phyloP scores from a whole-genome alignment of 2,113 vertebrate species.

The Hiodon alosoides region DNA sequence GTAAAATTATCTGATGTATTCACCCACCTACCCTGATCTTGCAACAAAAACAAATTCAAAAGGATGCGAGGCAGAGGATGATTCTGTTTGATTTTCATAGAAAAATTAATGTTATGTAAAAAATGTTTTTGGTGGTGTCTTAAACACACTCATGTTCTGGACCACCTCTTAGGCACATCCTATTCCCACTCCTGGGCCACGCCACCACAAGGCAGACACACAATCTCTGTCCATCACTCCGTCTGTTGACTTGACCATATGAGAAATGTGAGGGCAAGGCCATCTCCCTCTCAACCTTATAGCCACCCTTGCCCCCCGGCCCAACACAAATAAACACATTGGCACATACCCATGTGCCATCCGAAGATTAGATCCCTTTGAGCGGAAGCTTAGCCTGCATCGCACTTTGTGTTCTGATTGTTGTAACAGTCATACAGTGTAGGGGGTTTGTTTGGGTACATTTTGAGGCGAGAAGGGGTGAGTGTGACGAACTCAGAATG shows the following conservation, averaged over 20 bases:
- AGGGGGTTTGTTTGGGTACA: neutral
- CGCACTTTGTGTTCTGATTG: conserved; percentile 24
- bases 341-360: neutral
- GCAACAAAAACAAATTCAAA: conserved; percentile 3
- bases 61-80: neutral
- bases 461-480: neutral
- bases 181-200: neutral
- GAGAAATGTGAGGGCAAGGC: neutral
- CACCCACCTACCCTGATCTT: conserved; percentile 1
- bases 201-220: neutral
- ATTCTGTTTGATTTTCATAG: conserved; percentile 4
- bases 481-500: neutral
- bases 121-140: neutral
- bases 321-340: neutral
- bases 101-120: neutral
- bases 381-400: conserved; percentile 15
- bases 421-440: conserved; percentile 14
- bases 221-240: neutral
- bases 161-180: neutral
- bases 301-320: neutral
- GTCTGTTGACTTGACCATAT: neutral
- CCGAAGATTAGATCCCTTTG: conserved; percentile 24
- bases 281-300: neutral
- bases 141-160: neutral
- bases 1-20: conserved; percentile 1